Conservation (phyloP, 2,797 vertebrate species). For the Semaprochilodus insignis region DNA sequence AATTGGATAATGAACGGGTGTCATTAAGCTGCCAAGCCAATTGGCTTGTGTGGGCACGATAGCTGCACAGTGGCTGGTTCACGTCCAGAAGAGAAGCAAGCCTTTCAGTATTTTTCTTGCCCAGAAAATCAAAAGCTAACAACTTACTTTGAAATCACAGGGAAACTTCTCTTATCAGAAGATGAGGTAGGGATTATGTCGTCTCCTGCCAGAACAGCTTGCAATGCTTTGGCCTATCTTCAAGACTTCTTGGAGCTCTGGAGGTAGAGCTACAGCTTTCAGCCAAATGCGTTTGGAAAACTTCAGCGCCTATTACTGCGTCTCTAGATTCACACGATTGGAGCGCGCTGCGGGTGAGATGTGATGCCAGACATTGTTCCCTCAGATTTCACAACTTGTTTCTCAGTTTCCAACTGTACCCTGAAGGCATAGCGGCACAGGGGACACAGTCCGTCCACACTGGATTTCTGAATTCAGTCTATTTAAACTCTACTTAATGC, state of each 20-base stretch:
- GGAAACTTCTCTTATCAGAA: conserved; percentile 46
- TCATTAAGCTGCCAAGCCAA: conserved; percentile 54
- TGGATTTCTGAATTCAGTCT: conserved; percentile 27
- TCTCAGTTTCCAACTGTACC: conserved; percentile 44
- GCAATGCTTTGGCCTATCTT: conserved; percentile 46
- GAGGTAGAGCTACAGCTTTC: conserved; percentile 26
- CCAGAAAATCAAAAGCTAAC: conserved; percentile 43
- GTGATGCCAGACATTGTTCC: conserved; percentile 49
- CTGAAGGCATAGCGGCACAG: conserved; percentile 18
- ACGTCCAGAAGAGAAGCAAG: conserved; percentile 34
- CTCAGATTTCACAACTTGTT: conserved; percentile 49
- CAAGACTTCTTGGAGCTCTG: conserved; percentile 38
- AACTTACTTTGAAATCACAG: conserved; percentile 43
- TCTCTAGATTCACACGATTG: conserved; percentile 34
- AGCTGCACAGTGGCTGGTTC: conserved; percentile 44
- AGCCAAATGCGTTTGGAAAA: conserved; percentile 51
- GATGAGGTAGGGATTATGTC: conserved; percentile 28
- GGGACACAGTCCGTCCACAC: background rate
- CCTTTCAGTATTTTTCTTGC: conserved; percentile 36
- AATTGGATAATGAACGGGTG: conserved; percentile 66
- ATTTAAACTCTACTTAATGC: background rate
- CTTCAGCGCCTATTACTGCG: conserved; percentile 39
- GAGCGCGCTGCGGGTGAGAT: conserved; percentile 35
- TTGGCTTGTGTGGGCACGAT: conserved; percentile 47
- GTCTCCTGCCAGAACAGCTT: conserved; percentile 37